Evolutionary conservation across 2,888 invertebrate species (phyloP).

Genomic region (Tyria jacobaeae): DNA sequence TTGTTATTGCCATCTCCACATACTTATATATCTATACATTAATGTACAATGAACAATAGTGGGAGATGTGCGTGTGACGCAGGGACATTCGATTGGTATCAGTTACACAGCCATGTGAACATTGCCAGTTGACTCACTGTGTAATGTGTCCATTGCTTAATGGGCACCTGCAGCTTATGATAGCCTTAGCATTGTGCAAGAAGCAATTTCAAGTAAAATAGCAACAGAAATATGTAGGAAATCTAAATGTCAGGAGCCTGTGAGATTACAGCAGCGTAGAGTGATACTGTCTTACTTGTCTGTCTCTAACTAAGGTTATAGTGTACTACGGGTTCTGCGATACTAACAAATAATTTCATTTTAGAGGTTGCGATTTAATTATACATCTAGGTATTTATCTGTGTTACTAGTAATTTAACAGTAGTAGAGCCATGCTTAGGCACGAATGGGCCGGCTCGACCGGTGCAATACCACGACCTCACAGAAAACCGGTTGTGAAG

Average conservation of each 20-base stretch:
- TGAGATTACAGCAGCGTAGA: not conserved
- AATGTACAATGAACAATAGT: conserved; percentile 58
- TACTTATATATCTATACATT: not conserved
- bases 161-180: conserved; percentile 1
- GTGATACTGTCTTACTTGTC: not conserved
- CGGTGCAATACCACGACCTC: no score
- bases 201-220: not conserved
- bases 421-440: no score
- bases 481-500: no score
- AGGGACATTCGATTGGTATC: conserved; percentile 45
- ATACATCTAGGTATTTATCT: no score
- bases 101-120: conserved; percentile 17
- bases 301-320: not conserved
- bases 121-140: conserved; percentile 10
- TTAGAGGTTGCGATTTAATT: no score
- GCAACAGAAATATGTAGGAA: not conserved
- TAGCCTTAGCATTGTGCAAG: conserved; percentile 3
- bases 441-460: no score
- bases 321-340: no score
- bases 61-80: conserved; percentile 65
- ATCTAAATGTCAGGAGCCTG: not conserved
- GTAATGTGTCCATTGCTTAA: conserved; percentile 13
- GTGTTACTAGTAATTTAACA: no score
- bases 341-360: no score
- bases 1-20: conserved; percentile 5